These are phyloP conservation scores for Zaprionus capensis DNA, from an alignment of 1,140 invertebrate genomes.

Conservation along the genomic window DNA sequence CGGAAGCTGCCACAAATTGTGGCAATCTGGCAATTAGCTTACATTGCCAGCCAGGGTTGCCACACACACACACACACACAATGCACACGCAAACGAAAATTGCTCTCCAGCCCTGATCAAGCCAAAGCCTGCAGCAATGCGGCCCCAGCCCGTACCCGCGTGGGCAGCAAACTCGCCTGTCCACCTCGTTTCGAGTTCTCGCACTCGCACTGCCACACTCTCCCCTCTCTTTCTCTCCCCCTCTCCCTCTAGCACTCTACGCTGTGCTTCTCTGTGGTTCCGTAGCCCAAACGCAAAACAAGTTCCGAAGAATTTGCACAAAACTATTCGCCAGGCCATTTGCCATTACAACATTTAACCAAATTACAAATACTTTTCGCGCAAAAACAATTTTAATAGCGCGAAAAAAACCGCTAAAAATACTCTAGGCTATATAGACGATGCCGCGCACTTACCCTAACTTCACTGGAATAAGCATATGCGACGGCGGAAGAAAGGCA, in stretches of 20 bases:
- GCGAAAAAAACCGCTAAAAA: slow-evolving; percentile 16
- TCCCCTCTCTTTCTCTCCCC: background rate
- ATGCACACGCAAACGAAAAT: background rate
- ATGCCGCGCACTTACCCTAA: background rate
- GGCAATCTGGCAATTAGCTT: slow-evolving; percentile 46
- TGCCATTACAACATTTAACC: slow-evolving; percentile 63
- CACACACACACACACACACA: background rate
- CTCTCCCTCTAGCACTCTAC: background rate
- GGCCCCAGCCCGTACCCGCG: slow-evolving; percentile 11
- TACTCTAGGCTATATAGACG: background rate
- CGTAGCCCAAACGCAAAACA: slow-evolving; percentile 32
- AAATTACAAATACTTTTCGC: slow-evolving; percentile 37
- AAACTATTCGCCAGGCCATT: slow-evolving; percentile 41
- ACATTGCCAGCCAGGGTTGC: slow-evolving; percentile 27
- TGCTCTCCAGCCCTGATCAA: slow-evolving; percentile 9
- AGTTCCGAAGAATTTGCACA: slow-evolving; percentile 51
- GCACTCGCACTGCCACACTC: background rate
- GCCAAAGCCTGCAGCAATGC: slow-evolving; percentile 12
- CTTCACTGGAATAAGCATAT: background rate
- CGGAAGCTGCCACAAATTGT: slow-evolving; percentile 59
- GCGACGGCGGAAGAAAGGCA: background rate
- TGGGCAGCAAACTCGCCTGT: slow-evolving; percentile 48
- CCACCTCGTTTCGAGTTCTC: slow-evolving; percentile 21
- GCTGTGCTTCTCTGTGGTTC: background rate
- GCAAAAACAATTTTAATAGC: slow-evolving; percentile 43